Conservation (phyloP, 2,888 invertebrate genomes). For the Thumatha senex region DNA sequence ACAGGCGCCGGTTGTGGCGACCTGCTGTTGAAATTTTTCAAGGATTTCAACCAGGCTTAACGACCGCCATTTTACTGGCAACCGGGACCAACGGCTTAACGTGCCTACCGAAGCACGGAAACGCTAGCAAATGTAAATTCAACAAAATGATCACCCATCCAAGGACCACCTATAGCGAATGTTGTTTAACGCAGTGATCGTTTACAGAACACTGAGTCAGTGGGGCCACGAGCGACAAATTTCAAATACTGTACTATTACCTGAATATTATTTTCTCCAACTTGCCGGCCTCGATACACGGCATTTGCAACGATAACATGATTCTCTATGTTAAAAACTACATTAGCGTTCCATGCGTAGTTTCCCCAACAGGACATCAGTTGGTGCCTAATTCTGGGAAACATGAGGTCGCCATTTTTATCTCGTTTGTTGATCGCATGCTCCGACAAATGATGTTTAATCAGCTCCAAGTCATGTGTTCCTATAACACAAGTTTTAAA, state of each 20-base stretch:
- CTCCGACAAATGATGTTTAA: constrained; percentile 72
- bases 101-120: too few species aligned
- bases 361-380: constrained; percentile 89
- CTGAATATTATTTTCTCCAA: constrained; percentile 89
- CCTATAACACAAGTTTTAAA: constrained; percentile 44
- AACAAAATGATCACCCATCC: too few species aligned
- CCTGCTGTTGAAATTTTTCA: too few species aligned
- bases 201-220: too few species aligned
- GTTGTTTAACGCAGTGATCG: too few species aligned
- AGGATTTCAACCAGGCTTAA: too few species aligned
- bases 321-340: constrained; percentile 86
- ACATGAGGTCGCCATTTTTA: constrained; percentile 83
- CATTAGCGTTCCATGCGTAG: constrained; percentile 88
- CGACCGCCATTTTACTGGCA: too few species aligned
- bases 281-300: constrained; percentile 86
- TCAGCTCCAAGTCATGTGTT: constrained; percentile 77
- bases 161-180: too few species aligned
- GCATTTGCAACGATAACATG: constrained; percentile 86
- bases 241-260: constrained; percentile 52
- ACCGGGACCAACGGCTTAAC: too few species aligned
- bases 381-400: constrained; percentile 86
- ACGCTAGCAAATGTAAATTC: too few species aligned
- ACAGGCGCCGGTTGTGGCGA: too few species aligned
- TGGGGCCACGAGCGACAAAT: too few species aligned
- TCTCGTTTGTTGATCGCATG: constrained; percentile 82